These are phyloP conservation scores for Drosophila quinaria DNA, from an alignment of 2,888 invertebrate genomes.

Conservation along the genomic window DNA sequence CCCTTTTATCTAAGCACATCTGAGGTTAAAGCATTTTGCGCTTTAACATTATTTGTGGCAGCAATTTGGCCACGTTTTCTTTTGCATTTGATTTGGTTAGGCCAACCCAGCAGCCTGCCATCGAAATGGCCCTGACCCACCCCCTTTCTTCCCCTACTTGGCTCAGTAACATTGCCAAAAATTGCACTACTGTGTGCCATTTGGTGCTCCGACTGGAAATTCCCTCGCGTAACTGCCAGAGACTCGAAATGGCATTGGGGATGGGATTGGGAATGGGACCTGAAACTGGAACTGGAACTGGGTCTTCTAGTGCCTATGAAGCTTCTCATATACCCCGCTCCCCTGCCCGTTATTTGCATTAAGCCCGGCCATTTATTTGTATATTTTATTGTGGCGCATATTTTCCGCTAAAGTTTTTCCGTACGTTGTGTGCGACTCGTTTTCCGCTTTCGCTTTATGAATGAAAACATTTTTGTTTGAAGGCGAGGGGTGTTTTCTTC, in stretches of 20 bases:
- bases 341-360: constrained; percentile 66
- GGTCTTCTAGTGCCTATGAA: constrained; percentile 21
- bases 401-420: constrained; percentile 75
- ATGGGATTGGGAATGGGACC: constrained; percentile 2
- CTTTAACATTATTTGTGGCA: constrained; percentile 1
- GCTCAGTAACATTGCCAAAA: constrained; percentile 47
- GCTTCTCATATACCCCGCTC: constrained; percentile 3
- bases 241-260: constrained; percentile 16
- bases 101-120: not conserved
- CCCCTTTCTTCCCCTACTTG: not conserved
- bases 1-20: not conserved
- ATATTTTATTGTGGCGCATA: constrained; percentile 78
- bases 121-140: not conserved
- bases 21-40: constrained; percentile 17
- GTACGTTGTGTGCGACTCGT: constrained; percentile 30
- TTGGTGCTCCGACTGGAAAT: constrained; percentile 64
- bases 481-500: not conserved
- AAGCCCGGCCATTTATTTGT: constrained; percentile 76
- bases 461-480: constrained; percentile 61
- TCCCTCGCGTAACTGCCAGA: constrained; percentile 54
- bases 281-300: not conserved
- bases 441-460: constrained; percentile 60
- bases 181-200: constrained; percentile 76
- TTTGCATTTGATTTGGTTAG: constrained; percentile 48
- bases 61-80: constrained; percentile 30